These are phyloP conservation scores for Eueremaeus valkanovi DNA, from an alignment of 2,888 invertebrate species.

Conservation along the genomic window DNA sequence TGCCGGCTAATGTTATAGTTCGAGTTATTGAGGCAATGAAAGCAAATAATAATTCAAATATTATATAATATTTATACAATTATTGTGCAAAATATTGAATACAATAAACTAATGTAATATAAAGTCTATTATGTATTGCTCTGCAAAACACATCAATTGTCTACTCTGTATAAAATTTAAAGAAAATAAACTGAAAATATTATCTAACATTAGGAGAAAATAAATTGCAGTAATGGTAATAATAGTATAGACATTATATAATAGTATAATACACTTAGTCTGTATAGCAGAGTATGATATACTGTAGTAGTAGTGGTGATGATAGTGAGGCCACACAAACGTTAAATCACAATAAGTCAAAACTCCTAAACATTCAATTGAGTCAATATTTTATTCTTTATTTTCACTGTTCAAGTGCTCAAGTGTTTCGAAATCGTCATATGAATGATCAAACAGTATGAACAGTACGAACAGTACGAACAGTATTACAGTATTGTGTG, in stretches of 20 bases:
- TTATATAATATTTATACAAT: background rate
- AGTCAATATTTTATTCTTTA: background rate
- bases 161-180: background rate
- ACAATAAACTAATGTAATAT: background rate
- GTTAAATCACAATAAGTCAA: background rate
- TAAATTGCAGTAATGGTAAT: background rate
- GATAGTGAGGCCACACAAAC: constrained; percentile 1
- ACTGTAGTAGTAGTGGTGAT: background rate
- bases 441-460: background rate
- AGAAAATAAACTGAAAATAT: background rate
- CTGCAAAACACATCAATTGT: constrained; percentile 16
- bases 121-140: background rate
- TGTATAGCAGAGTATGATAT: background rate
- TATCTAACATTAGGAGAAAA: background rate
- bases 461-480: too few species aligned
- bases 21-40: too few species aligned
- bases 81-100: background rate
- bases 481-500: too few species aligned
- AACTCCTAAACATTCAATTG: background rate
- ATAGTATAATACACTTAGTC: too few species aligned
- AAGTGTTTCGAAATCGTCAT: background rate
- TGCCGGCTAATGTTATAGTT: too few species aligned
- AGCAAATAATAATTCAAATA: too few species aligned
- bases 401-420: too few species aligned
- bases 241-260: background rate